Base-by-base conservation (phyloP, 2,888 invertebrate species). In the Oscheius sp. region DNA sequence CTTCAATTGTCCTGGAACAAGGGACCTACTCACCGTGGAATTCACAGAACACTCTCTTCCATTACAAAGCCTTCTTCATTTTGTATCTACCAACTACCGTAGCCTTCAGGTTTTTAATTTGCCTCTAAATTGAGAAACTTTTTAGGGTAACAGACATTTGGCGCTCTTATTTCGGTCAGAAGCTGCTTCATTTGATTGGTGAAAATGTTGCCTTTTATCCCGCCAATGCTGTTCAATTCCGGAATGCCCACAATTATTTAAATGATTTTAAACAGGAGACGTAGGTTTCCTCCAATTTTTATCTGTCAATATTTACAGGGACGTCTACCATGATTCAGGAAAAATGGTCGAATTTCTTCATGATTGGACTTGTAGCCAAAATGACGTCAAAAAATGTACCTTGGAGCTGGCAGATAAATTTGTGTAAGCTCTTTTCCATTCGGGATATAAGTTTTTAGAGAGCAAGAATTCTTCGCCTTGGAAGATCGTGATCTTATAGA, bases 21-120 rank as follows among this genome's bases (percentile, higher is more conserved):
- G 35, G 73, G 1, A 75, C 76, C 0, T 82, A 77, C 59, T 73
- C 83, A 16, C 83, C 83, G 6, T 81, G 78, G 77, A 83, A 83
- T 46, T 81, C 81, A 1, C 82, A 81, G 52, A 82, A 83, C 55
- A 83, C 83, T 5, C 69, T 83, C 1, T 83, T 83, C 76, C 73
- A 78, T 45, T 72, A 73, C 18, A 53, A 68, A 5, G 81, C 83
- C 1, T 83, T 83, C 66, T 80, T 79, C 68, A 79, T 76, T 12
- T 29, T 83, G 5, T 76, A 78, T 55, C 71, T 83, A 6, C 83
- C 83, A 2, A 75, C 77, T 16, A 79, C 78, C 12, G 81, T 83
- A 0, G 75, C 79, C 1, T 83, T 83, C 46, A 56, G 66, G 70
- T 59, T 35, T 35, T 35, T 35, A 35, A 35, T 35, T 35, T n/a